Evolutionary conservation across 2,113 vertebrate genomes (phyloP), one percentile per base, ranked within the genome.

Genomic region (Pomatostomus ruficeps): DNA sequence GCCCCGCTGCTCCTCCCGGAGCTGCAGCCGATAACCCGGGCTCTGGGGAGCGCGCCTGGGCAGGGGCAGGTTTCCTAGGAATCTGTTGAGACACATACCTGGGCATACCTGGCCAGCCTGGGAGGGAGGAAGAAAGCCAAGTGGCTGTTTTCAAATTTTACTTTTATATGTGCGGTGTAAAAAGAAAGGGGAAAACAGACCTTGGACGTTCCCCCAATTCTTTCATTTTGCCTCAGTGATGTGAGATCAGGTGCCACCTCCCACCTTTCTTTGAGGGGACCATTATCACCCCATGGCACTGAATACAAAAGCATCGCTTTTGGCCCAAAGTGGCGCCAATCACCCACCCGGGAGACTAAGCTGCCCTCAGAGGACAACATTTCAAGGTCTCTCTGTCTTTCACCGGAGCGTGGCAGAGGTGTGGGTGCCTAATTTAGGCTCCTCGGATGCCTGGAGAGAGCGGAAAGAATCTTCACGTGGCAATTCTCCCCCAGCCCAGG

Each of bases 381-480:
- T 42, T 76, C 92, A 88, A 93, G 82, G 82, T 85, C 81, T 90
- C 25, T 42, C 45, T 70, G 43, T 61, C 65, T 57, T 82, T 78
- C 67, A 35, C 35, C 67, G 38, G 43, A 36, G 12, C 1, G 0
- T 26, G 23, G 74, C 85, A 79, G 81, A 82, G 67, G 62, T 75
- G 45, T 0, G 33, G 49, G 43, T 66, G 75, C 54, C 74, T 94
- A 93, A 91, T 96, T 96, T 93, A 83, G 59, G 67, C 54, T 79
- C 3, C 14, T 42, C 2, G 0, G 52, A 61, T 58, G 85, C 90
- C 78, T 79, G 88, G 51, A 93, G 74, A 1, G 0, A 88, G 58
- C 0, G 90, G 96, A 95, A 97, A 95, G 88, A 96, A 95, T 95
- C 88, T 62, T 85, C 94, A 85, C 42, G 3, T 90, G 94, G 71